phyloP scores from a whole-genome alignment of 2,888 invertebrate genomes.

The Erebia aethiops region DNA sequence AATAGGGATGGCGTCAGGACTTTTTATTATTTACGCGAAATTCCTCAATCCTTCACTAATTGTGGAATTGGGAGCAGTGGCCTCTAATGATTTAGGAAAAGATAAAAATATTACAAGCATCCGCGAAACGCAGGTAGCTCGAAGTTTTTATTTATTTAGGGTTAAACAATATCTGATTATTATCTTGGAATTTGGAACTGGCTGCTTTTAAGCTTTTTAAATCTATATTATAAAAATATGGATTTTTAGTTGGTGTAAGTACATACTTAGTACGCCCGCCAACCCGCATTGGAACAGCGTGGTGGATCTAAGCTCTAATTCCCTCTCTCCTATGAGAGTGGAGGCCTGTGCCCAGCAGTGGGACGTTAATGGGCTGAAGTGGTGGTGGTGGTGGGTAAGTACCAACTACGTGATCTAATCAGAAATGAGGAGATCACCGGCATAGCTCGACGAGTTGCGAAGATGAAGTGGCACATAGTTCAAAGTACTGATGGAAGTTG shows the following conservation, averaged over 20 bases:
- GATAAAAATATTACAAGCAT: constrained; percentile 19
- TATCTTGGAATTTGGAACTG: neutral
- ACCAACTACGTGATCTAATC: no score
- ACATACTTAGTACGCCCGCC: no score
- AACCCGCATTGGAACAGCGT: no score
- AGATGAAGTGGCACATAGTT: no score
- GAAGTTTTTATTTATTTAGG: constrained; percentile 9
- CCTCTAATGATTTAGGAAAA: constrained; percentile 2
- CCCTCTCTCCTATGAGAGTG: no score
- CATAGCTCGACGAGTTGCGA: no score
- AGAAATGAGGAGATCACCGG: no score
- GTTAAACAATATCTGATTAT: neutral
- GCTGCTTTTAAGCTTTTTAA: neutral
- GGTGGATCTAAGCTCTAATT: no score
- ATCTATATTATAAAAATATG: neutral
- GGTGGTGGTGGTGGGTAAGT: no score
- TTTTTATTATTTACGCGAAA: constrained; percentile 11
- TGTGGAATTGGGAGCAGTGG: neutral
- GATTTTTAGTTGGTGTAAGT: neutral
- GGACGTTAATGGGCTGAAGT: no score
- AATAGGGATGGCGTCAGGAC: neutral
- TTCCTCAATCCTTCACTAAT: constrained; percentile 2
- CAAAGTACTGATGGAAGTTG: no score
- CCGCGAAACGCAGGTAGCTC: constrained; percentile 49
- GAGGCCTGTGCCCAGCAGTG: no score